Evolutionary conservation across 92 coral and sea anemone genomes (phyloP).

Genomic region (Actinernus sp.): DNA sequence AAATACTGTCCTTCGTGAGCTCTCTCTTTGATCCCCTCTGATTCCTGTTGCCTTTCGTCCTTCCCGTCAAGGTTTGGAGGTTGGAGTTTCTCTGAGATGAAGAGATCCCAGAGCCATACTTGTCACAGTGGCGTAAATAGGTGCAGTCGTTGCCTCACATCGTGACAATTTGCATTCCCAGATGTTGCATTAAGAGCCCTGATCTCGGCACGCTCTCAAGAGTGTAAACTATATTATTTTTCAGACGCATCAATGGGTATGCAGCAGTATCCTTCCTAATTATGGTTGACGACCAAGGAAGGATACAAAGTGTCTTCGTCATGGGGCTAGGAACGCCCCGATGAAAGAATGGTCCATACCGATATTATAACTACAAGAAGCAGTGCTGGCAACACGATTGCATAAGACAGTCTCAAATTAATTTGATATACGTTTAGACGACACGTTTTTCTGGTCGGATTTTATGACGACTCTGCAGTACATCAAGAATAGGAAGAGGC

Average conservation of each 20-base stretch:
- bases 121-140: constrained; percentile 42
- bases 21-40: constrained; percentile 63
- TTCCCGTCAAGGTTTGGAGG: constrained; percentile 55
- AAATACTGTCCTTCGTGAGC: constrained; percentile 44
- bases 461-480: constrained; percentile 33
- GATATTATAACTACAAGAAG: constrained; percentile 28
- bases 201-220: neutral
- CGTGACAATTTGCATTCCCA: constrained; percentile 22
- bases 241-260: constrained; percentile 18
- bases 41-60: constrained; percentile 43
- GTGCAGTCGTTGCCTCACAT: constrained; percentile 42
- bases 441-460: constrained; percentile 55
- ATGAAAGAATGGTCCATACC: constrained; percentile 36
- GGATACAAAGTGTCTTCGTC: constrained; percentile 33
- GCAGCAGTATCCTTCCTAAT: constrained; percentile 30
- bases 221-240: constrained; percentile 21
- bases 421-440: too few species aligned
- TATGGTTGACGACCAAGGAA: constrained; percentile 20
- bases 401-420: constrained; percentile 3
- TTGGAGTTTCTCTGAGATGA: constrained; percentile 49
- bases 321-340: constrained; percentile 44
- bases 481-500: too few species aligned
- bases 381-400: constrained; percentile 20
- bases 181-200: constrained; percentile 23
- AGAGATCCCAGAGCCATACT: too few species aligned